Conservation (phyloP, 64 coral and sea anemone species). For the Stichodactyla helianthus region DNA sequence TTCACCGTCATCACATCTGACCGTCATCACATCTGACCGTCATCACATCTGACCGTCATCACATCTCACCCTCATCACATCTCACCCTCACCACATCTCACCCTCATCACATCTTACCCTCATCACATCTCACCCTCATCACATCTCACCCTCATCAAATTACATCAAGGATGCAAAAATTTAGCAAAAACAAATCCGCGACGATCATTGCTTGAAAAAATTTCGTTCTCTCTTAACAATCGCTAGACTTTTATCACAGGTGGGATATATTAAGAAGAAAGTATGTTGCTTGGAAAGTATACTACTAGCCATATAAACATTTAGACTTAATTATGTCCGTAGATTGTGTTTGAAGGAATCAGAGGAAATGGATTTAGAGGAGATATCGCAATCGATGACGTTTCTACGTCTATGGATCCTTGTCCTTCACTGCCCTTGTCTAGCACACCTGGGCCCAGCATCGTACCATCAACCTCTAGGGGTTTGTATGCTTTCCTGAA, state of each 20-base stretch:
- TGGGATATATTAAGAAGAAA: no score
- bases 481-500: background rate
- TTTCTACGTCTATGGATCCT: background rate
- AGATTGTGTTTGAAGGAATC: constrained; percentile 36
- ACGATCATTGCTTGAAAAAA: no score
- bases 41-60: background rate
- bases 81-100: background rate
- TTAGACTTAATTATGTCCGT: background rate
- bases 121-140: background rate
- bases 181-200: no score
- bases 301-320: no score
- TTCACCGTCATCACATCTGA: background rate
- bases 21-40: no score
- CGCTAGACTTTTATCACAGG: no score
- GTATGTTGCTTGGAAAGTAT: no score
- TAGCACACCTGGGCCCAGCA: background rate
- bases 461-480: background rate
- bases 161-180: no score
- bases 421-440: background rate
- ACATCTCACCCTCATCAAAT: background rate
- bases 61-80: background rate
- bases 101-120: background rate
- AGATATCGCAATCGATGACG: constrained; percentile 41
- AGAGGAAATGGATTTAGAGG: constrained; percentile 22
- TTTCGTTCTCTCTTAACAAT: no score